Evolutionary conservation across 2,797 vertebrate species (phyloP), one percentile per base, ranked within the genome.

Genomic region (Buceros bicornis): DNA sequence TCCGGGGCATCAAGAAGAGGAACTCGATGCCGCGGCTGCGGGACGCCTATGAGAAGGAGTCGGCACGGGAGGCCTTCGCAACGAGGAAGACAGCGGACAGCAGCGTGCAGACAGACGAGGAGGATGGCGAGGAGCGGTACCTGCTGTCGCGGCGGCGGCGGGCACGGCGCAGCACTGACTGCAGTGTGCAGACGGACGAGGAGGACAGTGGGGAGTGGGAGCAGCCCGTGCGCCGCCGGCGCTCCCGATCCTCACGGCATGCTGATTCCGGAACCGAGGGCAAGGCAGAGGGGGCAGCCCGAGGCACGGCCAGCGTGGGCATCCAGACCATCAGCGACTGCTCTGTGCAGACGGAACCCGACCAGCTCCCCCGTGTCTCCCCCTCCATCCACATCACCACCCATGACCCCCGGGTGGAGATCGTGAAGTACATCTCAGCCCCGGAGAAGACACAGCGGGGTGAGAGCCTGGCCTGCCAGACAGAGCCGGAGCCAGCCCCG

Each of bases 401-500:
- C 92, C 98, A 99, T 1, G 99, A 99, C 87, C 99, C 99, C 82
- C 99, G 99, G 67, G 99, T 99, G 93, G 99, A 99, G 97, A 99
- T 99, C 0, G 91, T 99, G 74, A 99, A 99, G 97, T 99, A 99
- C 93, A 99, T 99, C 94, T 99, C 99, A 0, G 99, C 99, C 8
- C 99, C 99, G 0, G 99, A 99, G 97, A 99, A 99, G 95, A 99
- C 99, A 3, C 98, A 98, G 82, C 99, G 98, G 48, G 99, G 99
- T 10, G 99, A 99, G 96, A 99, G 99, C 97, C 97, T 99, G 82
- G 99, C 99, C 74, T 99, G 99, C 97, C 99, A 99, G 98, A 99
- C 99, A 1, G 99, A 99, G 95, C 99, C 98, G 0, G 99, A 99
- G 74, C 98, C 97, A 19, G 99, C 99, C 87, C 98, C 98, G 50